A percentile compares a stretch with the other conserved stretches of the same genome.
Conservation (phyloP, 2,888 invertebrate species). For the Cylloceria caligata region DNA sequence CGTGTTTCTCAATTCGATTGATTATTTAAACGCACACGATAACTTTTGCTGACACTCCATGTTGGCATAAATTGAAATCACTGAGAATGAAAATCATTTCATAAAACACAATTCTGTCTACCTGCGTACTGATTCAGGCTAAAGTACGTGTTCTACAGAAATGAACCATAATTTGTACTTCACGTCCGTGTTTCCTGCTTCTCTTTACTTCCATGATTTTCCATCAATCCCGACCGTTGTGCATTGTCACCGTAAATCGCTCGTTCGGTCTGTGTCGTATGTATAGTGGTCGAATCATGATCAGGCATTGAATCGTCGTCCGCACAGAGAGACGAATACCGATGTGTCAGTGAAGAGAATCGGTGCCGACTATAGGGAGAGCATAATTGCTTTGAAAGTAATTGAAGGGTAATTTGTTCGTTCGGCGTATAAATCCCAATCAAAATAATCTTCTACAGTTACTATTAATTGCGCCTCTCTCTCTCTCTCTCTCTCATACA, state of each 20-base stretch:
- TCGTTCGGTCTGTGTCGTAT: constrained; percentile 47
- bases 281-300: constrained; percentile 62
- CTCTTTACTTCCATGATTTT: constrained; percentile 29
- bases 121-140: not conserved
- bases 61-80: not conserved
- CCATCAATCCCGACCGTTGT: constrained; percentile 40
- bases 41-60: constrained; percentile 25
- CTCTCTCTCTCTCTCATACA: too few species aligned
- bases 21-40: constrained; percentile 33
- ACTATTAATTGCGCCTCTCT: constrained; percentile 73
- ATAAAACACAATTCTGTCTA: constrained; percentile 22
- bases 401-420: constrained; percentile 76
- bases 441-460: constrained; percentile 76
- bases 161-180: constrained; percentile 24
- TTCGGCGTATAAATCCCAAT: constrained; percentile 76
- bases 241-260: constrained; percentile 68
- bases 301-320: constrained; percentile 63
- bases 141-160: not conserved
- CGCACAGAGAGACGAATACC: constrained; percentile 34
- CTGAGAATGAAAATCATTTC: constrained; percentile 41
- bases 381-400: constrained; percentile 70
- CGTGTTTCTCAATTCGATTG: constrained; percentile 31
- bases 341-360: not conserved
- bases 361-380: constrained; percentile 44
- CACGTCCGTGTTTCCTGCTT: constrained; percentile 28